These are phyloP conservation scores for Cuculus canorus DNA, from an alignment of 2,797 vertebrate species.

Conservation along the genomic window DNA sequence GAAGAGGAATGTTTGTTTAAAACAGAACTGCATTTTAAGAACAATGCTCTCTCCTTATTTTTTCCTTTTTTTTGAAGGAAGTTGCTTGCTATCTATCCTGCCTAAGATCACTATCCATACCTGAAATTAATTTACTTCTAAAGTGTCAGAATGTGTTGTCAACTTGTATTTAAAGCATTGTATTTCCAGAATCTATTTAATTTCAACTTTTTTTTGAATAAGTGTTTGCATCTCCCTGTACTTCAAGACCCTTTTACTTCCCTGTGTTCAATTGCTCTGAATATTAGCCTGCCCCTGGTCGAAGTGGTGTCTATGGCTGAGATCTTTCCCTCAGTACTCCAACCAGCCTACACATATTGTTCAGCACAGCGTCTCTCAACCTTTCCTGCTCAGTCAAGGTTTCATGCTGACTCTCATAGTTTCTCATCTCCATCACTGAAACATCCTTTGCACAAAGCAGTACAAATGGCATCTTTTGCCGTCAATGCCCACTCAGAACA, in stretches of 20 bases:
- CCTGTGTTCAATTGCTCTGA: background rate
- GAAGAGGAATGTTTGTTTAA: background rate
- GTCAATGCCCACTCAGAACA: background rate
- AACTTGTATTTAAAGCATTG: background rate
- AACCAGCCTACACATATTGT: background rate
- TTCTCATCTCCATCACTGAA: background rate
- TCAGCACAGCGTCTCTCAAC: background rate
- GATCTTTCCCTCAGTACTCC: background rate
- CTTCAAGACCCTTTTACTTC: background rate
- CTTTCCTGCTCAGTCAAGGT: background rate
- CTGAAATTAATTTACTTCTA: background rate
- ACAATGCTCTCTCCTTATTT: background rate
- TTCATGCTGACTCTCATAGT: background rate
- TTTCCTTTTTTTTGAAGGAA: background rate
- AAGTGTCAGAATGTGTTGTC: background rate
- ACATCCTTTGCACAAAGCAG: background rate
- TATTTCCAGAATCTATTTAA: background rate
- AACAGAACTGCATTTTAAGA: background rate
- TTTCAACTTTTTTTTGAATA: background rate
- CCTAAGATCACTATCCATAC: background rate
- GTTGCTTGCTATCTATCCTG: background rate
- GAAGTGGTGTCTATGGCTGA: background rate
- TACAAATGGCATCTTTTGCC: background rate
- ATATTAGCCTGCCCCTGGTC: background rate
- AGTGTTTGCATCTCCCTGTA: background rate